Conservation (phyloP, 2,797 vertebrate species). For the Euphonia xanthogaster region DNA sequence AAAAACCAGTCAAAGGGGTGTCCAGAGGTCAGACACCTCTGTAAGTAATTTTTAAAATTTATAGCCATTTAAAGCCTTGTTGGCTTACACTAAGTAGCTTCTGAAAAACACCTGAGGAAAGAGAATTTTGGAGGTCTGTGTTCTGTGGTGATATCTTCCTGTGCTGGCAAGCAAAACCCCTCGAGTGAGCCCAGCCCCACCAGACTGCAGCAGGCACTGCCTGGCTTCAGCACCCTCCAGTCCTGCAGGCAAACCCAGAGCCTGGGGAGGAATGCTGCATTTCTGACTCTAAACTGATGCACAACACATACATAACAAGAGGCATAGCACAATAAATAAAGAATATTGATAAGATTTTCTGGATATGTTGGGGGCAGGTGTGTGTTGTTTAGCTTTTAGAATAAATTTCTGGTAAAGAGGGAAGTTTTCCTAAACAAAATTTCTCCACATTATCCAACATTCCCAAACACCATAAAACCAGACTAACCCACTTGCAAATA, state of each 20-base stretch:
- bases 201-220: not conserved
- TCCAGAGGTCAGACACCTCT: not conserved
- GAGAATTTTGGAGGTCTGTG: not conserved
- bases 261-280: accelerated
- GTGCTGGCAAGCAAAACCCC: not conserved
- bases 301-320: accelerated
- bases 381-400: not conserved
- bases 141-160: not conserved
- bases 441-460: not conserved
- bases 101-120: not conserved
- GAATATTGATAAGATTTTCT: not conserved
- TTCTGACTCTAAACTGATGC: not conserved
- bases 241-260: not conserved
- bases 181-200: not conserved
- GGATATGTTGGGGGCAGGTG: not conserved
- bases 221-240: not conserved
- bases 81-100: not conserved
- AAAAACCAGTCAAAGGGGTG: not conserved
- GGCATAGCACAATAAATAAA: not conserved
- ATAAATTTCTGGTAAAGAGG: not conserved
- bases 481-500: not conserved
- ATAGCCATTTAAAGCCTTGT: not conserved
- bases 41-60: not conserved
- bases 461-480: not conserved
- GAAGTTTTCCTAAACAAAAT: not conserved